These are phyloP conservation scores for Drosophila parthenogenetica DNA, from an alignment of 2,888 invertebrate genomes.

Conservation along the genomic window DNA sequence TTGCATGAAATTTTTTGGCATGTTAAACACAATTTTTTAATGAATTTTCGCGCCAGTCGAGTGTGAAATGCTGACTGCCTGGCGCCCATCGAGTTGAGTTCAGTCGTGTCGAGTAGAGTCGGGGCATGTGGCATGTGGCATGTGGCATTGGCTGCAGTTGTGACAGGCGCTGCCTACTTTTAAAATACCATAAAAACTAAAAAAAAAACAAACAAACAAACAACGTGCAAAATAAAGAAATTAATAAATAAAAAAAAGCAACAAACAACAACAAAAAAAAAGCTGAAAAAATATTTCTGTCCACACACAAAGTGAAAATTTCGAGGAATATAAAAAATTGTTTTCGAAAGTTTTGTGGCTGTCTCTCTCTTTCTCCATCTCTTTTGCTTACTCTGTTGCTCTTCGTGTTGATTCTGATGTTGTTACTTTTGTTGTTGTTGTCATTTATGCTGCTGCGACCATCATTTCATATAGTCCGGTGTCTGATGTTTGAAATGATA, in stretches of 20 bases:
- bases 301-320: slow-evolving; percentile 68
- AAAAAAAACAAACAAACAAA: slow-evolving; percentile 55
- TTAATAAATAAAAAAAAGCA: slow-evolving; percentile 41
- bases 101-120: not conserved
- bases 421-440: slow-evolving; percentile 35
- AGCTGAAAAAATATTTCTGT: slow-evolving; percentile 35
- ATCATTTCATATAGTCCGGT: slow-evolving; percentile 59
- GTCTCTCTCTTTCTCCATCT: slow-evolving; percentile 6
- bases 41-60: slow-evolving; percentile 84
- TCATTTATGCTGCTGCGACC: slow-evolving; percentile 46
- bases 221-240: slow-evolving; percentile 34
- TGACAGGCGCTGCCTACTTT: slow-evolving; percentile 57
- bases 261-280: slow-evolving; percentile 24
- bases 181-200: slow-evolving; percentile 73
- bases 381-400: slow-evolving; percentile 13
- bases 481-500: slow-evolving; percentile 64
- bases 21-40: slow-evolving; percentile 75
- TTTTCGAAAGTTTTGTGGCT: slow-evolving; percentile 70
- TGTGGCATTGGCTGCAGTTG: slow-evolving; percentile 10
- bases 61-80: slow-evolving; percentile 79
- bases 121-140: slow-evolving; percentile 4
- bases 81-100: slow-evolving; percentile 8
- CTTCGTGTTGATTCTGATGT: slow-evolving; percentile 20
- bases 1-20: slow-evolving; percentile 60
- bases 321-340: slow-evolving; percentile 64